Evolutionary conservation across 2,888 invertebrate species (phyloP), one percentile per base, ranked within the genome.

Genomic region (Pogonocherus hispidulus): DNA sequence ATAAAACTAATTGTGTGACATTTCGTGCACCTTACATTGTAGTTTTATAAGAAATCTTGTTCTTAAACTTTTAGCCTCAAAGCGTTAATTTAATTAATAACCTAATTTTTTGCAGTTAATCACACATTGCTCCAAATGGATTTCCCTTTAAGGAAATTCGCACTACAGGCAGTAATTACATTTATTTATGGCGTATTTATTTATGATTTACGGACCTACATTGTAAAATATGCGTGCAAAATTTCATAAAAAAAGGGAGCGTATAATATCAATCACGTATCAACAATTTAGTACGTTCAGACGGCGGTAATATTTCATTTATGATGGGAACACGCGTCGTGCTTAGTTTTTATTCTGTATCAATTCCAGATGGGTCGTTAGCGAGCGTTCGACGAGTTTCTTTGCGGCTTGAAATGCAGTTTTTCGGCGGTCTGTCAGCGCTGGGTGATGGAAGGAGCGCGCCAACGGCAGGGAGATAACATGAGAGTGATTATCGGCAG

Each of bases 401-500:
- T 74, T 73, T 70, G 70, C 73, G 67, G 71, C 69, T 78, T 73
- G 74, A 76, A 72, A 72, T 77, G 79, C 78, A 76, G 76, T 80
- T 79, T 81, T 80, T 81, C 76, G 78, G 73, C 76, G 77, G 74
- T 79, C 78, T 78, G 80, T 81, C 81, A 80, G 78, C 79, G 75
- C 69, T 70, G 56, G 37, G 69, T 65, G 65, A 70, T 63, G 62
- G 71, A 66, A 62, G 59, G 44, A 63, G 66, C 68, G 66, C 63
- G 46, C 54, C 69, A 73, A 70, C 74, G 62, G 73, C 77, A 75
- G 75, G 74, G 77, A 82, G 83, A 83, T 82, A 83, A 82, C 81
- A 80, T 76, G 79, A 80, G 79, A 83, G 83, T 81, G 83, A 84
- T 84, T 83, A 83, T 82, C 83, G 80, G 82, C 82, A 83, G 83